Evolutionary conservation across 2,888 invertebrate genomes (phyloP), one percentile per base, ranked within the genome.

Genomic region (Crocallis elinguaria): DNA sequence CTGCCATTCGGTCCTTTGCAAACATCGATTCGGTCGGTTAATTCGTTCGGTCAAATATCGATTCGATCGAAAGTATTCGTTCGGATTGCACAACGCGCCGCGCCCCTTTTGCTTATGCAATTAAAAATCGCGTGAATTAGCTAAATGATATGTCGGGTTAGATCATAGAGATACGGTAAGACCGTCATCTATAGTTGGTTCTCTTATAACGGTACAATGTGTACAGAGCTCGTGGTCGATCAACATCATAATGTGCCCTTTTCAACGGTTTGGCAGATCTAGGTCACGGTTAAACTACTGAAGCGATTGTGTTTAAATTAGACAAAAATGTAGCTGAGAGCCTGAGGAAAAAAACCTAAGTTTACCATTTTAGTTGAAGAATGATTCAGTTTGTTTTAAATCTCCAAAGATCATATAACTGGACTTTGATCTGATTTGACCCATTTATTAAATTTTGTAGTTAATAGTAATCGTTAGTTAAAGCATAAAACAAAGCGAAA

Each of bases 1-100:
- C 59, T 58, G 52, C 60, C 41, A 62, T 62, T 60, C 49, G 51
- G 70, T 62, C 71, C 75, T 71, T 55, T 65, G 66, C 60, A 71
- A 74, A 73, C 69, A 75, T 63, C 67, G 59, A 60, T 49, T 44
- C 38, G 46, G 43, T 49, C 44, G 60, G 48, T 49, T 68, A 64
- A 73, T 62, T 57, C 60, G 64, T 60, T 70, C 63, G 63, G 59
- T n/a, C 6, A 23, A 32, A 37, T 29, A 30, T 38, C 60, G 64
- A 71, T 61, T 58, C 59, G 60, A 49, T 69, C 60, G 57, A 60
- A 63, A 67, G 32, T 64, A 70, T 60, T 56, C 60, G 62, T 52
- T 70, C 62, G 57, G 60, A 61, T 67, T 64, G 64, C 66, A 44
- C 55, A 57, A 46, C 55, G 50, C 19, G 13, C 1, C 29, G 29